Conservation (phyloP, 2,888 invertebrate genomes). For the Andrena dorsata region DNA sequence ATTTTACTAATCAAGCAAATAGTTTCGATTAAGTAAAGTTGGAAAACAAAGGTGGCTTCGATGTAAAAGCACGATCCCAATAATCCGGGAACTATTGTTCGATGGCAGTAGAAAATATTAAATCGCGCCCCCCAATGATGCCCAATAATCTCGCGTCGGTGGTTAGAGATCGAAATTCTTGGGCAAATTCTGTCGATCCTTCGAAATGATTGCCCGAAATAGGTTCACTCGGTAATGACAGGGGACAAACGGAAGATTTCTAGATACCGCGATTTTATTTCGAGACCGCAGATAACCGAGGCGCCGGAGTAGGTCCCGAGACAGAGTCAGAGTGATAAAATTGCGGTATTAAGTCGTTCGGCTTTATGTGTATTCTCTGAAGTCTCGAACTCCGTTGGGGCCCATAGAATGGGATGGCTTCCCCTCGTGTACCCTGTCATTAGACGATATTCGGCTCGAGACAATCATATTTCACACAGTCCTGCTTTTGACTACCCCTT, state of each 20-base stretch:
- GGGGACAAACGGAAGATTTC: constrained; percentile 63
- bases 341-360: constrained; percentile 85
- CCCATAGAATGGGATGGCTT: constrained; percentile 70
- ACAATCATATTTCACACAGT: constrained; percentile 80
- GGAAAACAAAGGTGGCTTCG: not conserved
- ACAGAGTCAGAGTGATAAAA: constrained; percentile 83
- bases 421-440: constrained; percentile 82
- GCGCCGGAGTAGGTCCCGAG: constrained; percentile 63
- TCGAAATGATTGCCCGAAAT: constrained; percentile 40
- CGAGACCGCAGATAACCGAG: constrained; percentile 82
- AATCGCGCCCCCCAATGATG: constrained; percentile 28
- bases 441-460: constrained; percentile 82
- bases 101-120: constrained; percentile 28
- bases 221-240: constrained; percentile 62
- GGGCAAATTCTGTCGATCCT: constrained; percentile 43
- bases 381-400: constrained; percentile 78
- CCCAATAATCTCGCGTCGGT: constrained; percentile 7
- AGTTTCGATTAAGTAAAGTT: not conserved
- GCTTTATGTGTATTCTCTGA: constrained; percentile 85
- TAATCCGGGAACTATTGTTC: not conserved
- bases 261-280: constrained; percentile 84
- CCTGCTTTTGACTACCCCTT: constrained; percentile 73
- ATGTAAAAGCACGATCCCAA: not conserved
- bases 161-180: constrained; percentile 34
- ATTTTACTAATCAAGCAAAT: not conserved